phyloP scores from a whole-genome alignment of 2,888 invertebrate genomes.

The Tenthredo distinguenda region DNA sequence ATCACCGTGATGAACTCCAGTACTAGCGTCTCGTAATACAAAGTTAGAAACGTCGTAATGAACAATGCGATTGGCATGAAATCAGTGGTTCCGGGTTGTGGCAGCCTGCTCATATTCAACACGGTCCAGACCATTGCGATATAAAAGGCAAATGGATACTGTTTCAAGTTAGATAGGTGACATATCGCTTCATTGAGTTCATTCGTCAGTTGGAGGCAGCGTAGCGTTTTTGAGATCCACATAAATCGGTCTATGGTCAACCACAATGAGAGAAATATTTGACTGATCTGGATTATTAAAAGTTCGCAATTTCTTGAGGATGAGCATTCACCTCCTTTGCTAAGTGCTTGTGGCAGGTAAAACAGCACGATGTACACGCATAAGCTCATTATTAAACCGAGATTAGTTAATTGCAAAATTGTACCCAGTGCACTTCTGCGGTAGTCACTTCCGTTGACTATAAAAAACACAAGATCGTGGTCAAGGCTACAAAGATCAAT shows the following conservation, averaged over 20 bases:
- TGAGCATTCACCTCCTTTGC: not conserved
- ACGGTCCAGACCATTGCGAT: not conserved
- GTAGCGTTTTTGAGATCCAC: slow-evolving; percentile 2
- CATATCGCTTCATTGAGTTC: not conserved
- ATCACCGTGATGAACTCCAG: slow-evolving; percentile 13
- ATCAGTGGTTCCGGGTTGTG: not conserved
- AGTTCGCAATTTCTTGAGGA: not conserved
- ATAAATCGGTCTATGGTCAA: not conserved
- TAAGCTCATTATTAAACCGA: not conserved
- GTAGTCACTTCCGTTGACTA: not conserved
- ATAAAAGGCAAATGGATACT: not conserved
- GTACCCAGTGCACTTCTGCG: slow-evolving; percentile 20
- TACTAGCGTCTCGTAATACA: slow-evolving; percentile 9
- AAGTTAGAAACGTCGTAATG: not conserved
- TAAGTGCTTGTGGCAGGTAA: not conserved
- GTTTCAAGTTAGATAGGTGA: slow-evolving; percentile 11
- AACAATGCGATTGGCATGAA: not conserved
- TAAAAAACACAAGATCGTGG: not conserved
- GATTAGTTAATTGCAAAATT: not conserved
- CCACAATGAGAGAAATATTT: slow-evolving; percentile 9
- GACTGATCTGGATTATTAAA: not conserved
- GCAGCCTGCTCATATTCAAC: not conserved
- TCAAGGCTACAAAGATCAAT: not conserved
- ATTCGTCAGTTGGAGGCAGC: not conserved
- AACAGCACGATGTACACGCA: not conserved